Evolutionary conservation across 2,888 invertebrate species (phyloP).

Genomic region (Thymelicus acteon): DNA sequence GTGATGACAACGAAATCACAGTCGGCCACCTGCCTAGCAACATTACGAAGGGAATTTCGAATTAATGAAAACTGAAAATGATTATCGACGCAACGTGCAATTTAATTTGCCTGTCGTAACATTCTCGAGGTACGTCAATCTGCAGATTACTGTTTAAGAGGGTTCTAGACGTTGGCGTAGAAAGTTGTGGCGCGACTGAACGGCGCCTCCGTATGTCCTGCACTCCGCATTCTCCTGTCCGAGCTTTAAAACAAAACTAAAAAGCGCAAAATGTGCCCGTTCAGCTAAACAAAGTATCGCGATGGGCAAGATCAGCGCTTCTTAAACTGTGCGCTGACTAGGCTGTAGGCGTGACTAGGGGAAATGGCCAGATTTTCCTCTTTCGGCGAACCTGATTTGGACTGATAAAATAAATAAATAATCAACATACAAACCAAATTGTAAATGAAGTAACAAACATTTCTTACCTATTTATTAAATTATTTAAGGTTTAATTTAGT

Average conservation of each 20-base stretch:
- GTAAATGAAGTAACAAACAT: too few relatives aligned
- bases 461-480: too few relatives aligned
- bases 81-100: conserved; percentile 69
- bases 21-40: conserved; percentile 42
- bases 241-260: conserved; percentile 73
- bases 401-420: too few relatives aligned
- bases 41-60: conserved; percentile 43
- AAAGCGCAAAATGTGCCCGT: conserved; percentile 69
- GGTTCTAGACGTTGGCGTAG: conserved; percentile 82
- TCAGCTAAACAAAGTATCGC: conserved; percentile 67
- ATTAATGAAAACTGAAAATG: conserved; percentile 50
- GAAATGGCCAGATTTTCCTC: too few relatives aligned
- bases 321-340: conserved; percentile 12
- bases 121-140: conserved; percentile 79
- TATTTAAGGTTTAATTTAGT: too few relatives aligned
- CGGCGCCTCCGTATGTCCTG: conserved; percentile 82
- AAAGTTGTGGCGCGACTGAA: conserved; percentile 82
- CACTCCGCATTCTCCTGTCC: conserved; percentile 79
- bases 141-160: conserved; percentile 82
- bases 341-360: neutral
- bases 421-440: too few relatives aligned
- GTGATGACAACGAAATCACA: conserved; percentile 19
- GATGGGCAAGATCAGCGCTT: conserved; percentile 48
- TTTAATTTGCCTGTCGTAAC: conserved; percentile 80
- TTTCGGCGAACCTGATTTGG: too few relatives aligned